Evolutionary conservation across 2,797 vertebrate species (phyloP), one percentile per base, ranked within the genome.

Genomic region (Hydrocynus forskahlii): DNA sequence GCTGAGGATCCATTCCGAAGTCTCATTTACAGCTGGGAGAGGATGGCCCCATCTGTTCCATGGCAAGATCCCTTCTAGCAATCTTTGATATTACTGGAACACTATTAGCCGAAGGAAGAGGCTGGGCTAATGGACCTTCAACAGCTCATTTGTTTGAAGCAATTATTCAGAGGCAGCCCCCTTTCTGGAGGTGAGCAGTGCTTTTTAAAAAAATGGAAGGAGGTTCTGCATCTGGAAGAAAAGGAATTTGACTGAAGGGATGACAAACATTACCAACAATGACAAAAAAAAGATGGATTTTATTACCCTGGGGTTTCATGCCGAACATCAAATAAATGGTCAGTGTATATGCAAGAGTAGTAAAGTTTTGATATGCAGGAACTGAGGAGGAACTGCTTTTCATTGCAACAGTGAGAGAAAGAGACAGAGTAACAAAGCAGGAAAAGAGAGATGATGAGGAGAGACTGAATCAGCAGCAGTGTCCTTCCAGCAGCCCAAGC

Each of bases 41-140:
- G 81, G 35, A 82, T 76, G 86, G 78, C 85, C 87, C 85, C 87
- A 89, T 88, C 88, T 89, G 89, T 86, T 89, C 81, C 40, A 62
- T 84, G 79, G 81, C 85, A 85, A 84, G 80, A 78, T 79, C 85
- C 88, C 84, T 89, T 88, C 79, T 77, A 91, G 87, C 88, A 86
- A 86, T 87, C 88, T 88, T 85, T 86, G 59, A 86, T 89, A 90
- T 88, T 83, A 70, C 89, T 78, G 78, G 35, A 87, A 89, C 80
- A 83, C 84, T 84, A 88, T 91, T 92, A 88, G 86, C 85, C 83
- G 35, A 86, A 84, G 85, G 84, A 87, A 87, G 88, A 87, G 84
- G 81, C 86, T 88, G 85, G 88, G 83, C 90, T 91, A 91, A 92
- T 92, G 90, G 89, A 90, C 89, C 90, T 89, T 90, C 89, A 91